phyloP scores from a whole-genome alignment of 2,888 invertebrate genomes.

The Pandemis corylana region DNA sequence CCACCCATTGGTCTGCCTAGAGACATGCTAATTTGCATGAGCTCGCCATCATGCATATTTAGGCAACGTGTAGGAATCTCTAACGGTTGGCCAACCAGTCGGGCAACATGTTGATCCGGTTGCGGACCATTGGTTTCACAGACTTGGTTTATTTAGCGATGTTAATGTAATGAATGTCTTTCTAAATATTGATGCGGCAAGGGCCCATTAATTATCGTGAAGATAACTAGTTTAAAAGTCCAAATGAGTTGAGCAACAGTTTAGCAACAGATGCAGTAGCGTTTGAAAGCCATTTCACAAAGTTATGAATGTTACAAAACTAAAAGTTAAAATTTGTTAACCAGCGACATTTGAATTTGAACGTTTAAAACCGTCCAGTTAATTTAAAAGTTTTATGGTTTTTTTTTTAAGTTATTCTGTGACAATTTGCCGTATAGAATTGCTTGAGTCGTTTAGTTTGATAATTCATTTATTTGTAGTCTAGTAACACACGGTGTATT shows the following conservation, averaged over 20 bases:
- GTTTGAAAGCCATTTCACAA: neutral
- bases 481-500: too few relatives aligned
- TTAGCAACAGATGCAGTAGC: neutral
- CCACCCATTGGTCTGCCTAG: constrained; percentile 59
- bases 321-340: neutral
- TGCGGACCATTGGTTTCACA: constrained; percentile 25
- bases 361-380: neutral
- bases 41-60: constrained; percentile 67
- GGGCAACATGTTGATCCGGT: constrained; percentile 42
- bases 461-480: too few relatives aligned
- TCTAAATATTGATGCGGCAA: constrained; percentile 27
- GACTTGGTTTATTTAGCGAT: constrained; percentile 35
- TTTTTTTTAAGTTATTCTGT: too few relatives aligned
- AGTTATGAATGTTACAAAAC: constrained; percentile 2
- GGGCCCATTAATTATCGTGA: constrained; percentile 2
- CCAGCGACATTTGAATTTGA: neutral
- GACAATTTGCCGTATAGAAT: too few relatives aligned
- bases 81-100: constrained; percentile 69
- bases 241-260: neutral
- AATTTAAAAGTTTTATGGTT: too few relatives aligned
- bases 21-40: constrained; percentile 74
- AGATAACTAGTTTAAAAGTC: neutral
- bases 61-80: constrained; percentile 68
- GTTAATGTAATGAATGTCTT: constrained; percentile 31
- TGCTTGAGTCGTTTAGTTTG: too few relatives aligned